phyloP scores from a whole-genome alignment of 35 echinoderm and acorn worm species.

The Ptychodera flava region DNA sequence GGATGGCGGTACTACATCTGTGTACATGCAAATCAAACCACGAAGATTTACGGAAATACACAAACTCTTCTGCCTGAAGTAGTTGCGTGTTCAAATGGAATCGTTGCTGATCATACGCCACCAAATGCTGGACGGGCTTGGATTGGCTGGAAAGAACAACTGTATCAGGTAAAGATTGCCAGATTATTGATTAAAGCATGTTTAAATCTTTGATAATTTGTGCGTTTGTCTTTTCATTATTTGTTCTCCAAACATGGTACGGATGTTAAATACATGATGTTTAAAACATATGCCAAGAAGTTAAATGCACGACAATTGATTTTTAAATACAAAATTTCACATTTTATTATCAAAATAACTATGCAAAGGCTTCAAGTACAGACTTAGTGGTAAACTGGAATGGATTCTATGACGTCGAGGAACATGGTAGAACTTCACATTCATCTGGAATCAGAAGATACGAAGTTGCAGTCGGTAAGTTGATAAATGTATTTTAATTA shows the following conservation, averaged over 20 bases:
- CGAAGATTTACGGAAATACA: background rate
- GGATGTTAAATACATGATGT: too few relatives aligned
- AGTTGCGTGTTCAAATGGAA: slow-evolving; percentile 37
- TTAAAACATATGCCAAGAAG: too few relatives aligned
- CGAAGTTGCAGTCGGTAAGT: slow-evolving; percentile 31
- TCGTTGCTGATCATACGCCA: slow-evolving; percentile 11
- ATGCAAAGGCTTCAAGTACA: background rate
- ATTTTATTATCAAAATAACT: too few relatives aligned
- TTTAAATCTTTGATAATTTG: slow-evolving; percentile 8
- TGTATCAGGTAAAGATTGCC: slow-evolving; percentile 18
- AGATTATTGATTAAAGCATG: too few relatives aligned
- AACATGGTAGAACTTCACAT: slow-evolving; percentile 19
- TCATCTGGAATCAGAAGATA: slow-evolving; percentile 31
- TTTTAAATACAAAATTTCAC: too few relatives aligned
- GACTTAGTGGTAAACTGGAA: slow-evolving; percentile 10
- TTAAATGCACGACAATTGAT: too few relatives aligned
- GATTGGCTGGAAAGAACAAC: slow-evolving; percentile 10
- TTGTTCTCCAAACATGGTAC: too few relatives aligned
- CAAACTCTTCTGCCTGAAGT: slow-evolving; percentile 17
- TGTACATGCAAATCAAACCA: slow-evolving; percentile 12
- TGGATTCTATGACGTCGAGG: slow-evolving; percentile 23
- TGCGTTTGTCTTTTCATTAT: too few relatives aligned
- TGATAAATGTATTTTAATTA: background rate
- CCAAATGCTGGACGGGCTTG: slow-evolving; percentile 19
- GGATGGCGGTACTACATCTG: slow-evolving; percentile 9